Conservation (phyloP, 2,113 vertebrate species). For the Sterrhoptilus dennistouni region DNA sequence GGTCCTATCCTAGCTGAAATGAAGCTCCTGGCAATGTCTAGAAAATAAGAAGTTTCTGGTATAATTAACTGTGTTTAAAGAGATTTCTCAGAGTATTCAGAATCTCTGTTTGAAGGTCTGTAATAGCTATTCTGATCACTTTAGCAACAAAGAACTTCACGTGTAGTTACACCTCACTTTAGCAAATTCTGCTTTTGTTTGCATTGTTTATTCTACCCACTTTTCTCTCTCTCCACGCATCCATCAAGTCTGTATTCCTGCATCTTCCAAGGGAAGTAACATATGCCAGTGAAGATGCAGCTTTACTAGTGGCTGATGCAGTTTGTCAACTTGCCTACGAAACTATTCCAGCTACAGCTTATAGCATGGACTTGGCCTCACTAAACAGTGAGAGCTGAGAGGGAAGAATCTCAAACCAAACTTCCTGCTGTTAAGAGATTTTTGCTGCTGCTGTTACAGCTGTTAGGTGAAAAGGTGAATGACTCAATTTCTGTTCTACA, state of each 20-base stretch:
- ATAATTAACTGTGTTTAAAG: not conserved
- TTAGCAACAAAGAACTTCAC: not conserved
- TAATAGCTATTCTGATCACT: not conserved
- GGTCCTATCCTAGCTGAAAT: not conserved
- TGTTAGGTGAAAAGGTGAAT: not conserved
- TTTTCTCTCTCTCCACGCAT: not conserved
- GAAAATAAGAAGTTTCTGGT: not conserved
- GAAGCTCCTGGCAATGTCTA: not conserved
- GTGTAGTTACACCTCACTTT: not conserved
- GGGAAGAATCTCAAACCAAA: not conserved
- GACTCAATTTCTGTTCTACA: not conserved
- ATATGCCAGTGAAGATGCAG: not conserved
- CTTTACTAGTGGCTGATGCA: not conserved
- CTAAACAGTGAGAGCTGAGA: not conserved
- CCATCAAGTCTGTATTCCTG: not conserved
- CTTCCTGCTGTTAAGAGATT: fast-evolving
- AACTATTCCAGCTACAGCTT: not conserved
- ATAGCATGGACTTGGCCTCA: not conserved
- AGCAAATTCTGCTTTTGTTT: not conserved
- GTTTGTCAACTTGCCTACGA: not conserved
- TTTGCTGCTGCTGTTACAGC: not conserved
- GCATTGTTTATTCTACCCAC: not conserved
- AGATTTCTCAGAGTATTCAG: not conserved
- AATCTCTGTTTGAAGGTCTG: not conserved
- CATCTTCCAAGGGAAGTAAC: not conserved